Evolutionary conservation across 2,888 invertebrate genomes (phyloP).

Genomic region (Lypha dubia): DNA sequence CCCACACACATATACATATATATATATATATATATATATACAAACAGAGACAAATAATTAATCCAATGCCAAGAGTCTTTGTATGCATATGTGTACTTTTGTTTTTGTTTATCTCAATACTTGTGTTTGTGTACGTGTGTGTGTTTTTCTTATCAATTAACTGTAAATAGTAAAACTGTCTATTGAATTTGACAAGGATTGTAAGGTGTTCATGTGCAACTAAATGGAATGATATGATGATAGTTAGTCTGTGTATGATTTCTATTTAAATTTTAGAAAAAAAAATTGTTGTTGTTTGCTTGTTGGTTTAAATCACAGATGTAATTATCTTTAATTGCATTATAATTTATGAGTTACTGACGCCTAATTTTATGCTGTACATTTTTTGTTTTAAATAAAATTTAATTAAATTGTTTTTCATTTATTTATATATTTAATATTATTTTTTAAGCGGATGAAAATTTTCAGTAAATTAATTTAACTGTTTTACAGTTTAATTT

Average conservation of each 20-base stretch:
- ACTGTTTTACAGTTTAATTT: conserved; percentile 18
- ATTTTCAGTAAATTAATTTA: conserved; percentile 41
- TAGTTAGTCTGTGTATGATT: neutral
- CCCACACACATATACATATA: too few species aligned
- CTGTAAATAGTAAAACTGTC: conserved; percentile 1
- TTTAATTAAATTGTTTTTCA: conserved; percentile 23
- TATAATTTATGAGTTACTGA: conserved; percentile 47
- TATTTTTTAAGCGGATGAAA: conserved; percentile 1
- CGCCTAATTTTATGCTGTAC: conserved; percentile 3
- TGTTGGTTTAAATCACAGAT: conserved; percentile 38
- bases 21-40: too few species aligned
- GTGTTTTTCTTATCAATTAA: conserved; percentile 11
- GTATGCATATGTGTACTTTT: neutral
- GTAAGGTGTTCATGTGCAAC: neutral
- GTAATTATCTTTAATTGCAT: conserved; percentile 62
- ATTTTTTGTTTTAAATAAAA: conserved; percentile 1
- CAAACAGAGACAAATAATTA: too few species aligned
- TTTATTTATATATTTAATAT: conserved; percentile 3
- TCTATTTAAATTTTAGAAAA: conserved; percentile 20
- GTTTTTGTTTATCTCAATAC: neutral
- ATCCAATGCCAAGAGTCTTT: neutral
- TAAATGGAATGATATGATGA: neutral
- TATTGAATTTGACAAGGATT: conserved; percentile 21
- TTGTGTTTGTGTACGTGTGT: neutral
- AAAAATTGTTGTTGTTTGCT: too few species aligned